Percentiles rank a stretch among this genome's conserved stretches.
Evolutionary conservation across 2,797 vertebrate genomes (phyloP).

Genomic region (Anomalospiza imberbis): DNA sequence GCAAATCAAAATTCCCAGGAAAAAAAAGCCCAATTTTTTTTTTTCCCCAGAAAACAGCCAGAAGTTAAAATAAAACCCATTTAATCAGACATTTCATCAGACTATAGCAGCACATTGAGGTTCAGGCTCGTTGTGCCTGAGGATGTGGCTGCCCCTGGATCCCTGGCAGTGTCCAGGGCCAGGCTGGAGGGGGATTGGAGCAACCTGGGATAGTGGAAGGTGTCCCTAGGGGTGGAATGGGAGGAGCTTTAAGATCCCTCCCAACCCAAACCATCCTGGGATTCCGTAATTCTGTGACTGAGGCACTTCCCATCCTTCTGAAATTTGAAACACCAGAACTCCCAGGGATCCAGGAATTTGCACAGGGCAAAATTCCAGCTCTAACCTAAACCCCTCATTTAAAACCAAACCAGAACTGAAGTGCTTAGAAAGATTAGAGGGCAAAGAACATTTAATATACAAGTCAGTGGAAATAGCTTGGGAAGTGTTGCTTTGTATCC

Average conservation of each 20-base stretch:
- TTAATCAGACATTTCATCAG: not conserved
- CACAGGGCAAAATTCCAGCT: not conserved
- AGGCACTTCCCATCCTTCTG: not conserved
- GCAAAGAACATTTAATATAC: not conserved
- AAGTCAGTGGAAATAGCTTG: not conserved
- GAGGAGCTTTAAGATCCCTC: not conserved
- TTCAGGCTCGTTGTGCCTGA: not conserved
- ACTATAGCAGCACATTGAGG: not conserved
- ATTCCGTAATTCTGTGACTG: not conserved
- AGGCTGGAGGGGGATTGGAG: not conserved
- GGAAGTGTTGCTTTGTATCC: not conserved
- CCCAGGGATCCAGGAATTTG: not conserved
- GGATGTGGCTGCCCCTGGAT: not conserved
- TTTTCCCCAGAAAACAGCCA: not conserved
- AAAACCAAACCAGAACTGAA: not conserved
- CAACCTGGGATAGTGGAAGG: not conserved
- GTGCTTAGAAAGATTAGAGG: not conserved
- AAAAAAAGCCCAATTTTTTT: not conserved
- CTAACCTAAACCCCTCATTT: not conserved
- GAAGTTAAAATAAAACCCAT: not conserved
- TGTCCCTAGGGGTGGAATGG: not conserved
- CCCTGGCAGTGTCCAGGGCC: not conserved
- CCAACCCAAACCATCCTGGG: not conserved
- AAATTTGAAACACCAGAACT: not conserved
- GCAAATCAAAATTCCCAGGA: not conserved